These are phyloP conservation scores for Rhodeus uyekii DNA, from an alignment of 2,797 vertebrate genomes.

Conservation along the genomic window DNA sequence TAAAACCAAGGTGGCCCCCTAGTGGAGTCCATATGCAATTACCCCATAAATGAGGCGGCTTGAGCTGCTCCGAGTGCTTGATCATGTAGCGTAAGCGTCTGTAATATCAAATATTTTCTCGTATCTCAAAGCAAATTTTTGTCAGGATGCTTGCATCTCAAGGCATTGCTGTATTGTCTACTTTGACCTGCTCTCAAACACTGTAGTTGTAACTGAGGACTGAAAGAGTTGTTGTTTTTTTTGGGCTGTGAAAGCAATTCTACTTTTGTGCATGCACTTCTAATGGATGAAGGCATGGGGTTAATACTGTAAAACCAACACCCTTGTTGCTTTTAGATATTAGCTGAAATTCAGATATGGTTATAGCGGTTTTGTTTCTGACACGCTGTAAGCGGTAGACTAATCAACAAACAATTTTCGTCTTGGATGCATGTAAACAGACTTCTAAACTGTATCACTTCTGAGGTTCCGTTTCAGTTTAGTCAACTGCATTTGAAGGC, in stretches of 20 bases:
- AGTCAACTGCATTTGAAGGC: neutral
- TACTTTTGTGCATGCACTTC: neutral
- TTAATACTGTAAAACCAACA: neutral
- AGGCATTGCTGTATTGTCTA: too few species aligned
- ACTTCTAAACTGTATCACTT: neutral
- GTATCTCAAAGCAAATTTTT: too few species aligned
- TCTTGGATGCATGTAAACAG: neutral
- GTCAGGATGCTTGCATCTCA: too few species aligned
- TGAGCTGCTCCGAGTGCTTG: too few species aligned
- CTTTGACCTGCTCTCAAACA: neutral
- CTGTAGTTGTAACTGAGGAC: too few species aligned
- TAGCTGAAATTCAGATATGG: neutral
- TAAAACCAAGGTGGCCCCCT: too few species aligned
- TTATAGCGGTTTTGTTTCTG: neutral
- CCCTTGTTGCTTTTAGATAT: neutral
- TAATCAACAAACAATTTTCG: neutral
- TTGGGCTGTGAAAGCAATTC: neutral
- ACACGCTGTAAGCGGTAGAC: neutral
- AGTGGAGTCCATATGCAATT: too few species aligned
- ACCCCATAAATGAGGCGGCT: too few species aligned
- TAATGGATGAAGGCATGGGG: neutral
- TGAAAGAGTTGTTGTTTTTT: neutral
- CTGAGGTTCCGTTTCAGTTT: neutral
- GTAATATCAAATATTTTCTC: too few species aligned
- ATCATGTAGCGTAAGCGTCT: too few species aligned